A percentile compares a stretch with the other conserved stretches of the same genome.
Evolutionary conservation across 2,797 vertebrate species (phyloP).

Genomic region (Telmatherina bonti): DNA sequence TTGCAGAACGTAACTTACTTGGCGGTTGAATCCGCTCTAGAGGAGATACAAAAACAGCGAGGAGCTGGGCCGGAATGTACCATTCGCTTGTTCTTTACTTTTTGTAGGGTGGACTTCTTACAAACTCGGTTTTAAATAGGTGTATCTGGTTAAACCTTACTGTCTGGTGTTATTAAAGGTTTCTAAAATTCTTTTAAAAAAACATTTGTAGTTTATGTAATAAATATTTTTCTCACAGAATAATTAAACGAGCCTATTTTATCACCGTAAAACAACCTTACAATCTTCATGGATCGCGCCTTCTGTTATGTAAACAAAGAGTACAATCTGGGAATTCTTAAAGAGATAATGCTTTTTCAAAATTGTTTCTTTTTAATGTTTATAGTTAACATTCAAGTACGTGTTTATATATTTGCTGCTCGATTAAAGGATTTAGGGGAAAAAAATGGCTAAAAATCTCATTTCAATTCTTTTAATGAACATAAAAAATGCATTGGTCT

Average conservation of each 20-base stretch:
- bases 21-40: conserved; percentile 77
- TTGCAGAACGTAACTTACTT: conserved; percentile 77
- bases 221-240: fast-evolving
- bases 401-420: not conserved
- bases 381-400: conserved; percentile 25
- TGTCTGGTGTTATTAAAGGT: not conserved
- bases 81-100: conserved; percentile 77
- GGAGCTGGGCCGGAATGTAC: conserved; percentile 80
- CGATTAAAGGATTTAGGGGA: not conserved
- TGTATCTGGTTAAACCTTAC: fast-evolving
- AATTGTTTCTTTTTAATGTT: conserved; percentile 39
- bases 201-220: fast-evolving
- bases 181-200: fast-evolving
- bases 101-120: conserved; percentile 47
- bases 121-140: fast-evolving
- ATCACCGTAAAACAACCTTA: conserved; percentile 12
- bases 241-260: fast-evolving
- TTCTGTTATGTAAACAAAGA: conserved; percentile 99
- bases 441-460: not conserved
- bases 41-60: conserved; percentile 83
- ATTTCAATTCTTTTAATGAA: not conserved
- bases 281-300: conserved; percentile 48
- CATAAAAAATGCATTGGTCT: conserved; percentile 1
- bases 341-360: conserved; percentile 75
- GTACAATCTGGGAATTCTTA: conserved; percentile 89